phyloP scores from a whole-genome alignment of 2,888 invertebrate species.

The Zygothrica quintamaculata region DNA sequence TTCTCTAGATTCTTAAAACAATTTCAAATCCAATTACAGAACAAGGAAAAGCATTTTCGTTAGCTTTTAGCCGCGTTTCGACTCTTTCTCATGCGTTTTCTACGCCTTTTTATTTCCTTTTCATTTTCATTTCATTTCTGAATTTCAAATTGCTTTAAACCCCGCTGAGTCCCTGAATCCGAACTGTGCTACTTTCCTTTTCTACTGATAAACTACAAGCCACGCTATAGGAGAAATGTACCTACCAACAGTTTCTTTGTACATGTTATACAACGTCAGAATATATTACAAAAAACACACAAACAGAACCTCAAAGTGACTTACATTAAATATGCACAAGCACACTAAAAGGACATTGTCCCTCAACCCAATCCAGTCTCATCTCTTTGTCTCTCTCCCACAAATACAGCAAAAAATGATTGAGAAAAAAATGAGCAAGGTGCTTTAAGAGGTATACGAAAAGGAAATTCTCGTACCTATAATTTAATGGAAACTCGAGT shows the following conservation, averaged over 20 bases:
- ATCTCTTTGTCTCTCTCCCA: slow-evolving; percentile 12
- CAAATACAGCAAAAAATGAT: slow-evolving; percentile 29
- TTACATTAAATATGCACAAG: slow-evolving; percentile 65
- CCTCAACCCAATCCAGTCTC: slow-evolving; percentile 7
- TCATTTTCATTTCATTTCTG: slow-evolving; percentile 60
- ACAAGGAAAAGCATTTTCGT: slow-evolving; percentile 70
- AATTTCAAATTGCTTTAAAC: slow-evolving; percentile 61
- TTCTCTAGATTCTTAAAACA: slow-evolving; percentile 65
- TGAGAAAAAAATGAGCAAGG: slow-evolving; percentile 13
- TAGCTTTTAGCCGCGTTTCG: slow-evolving; percentile 45
- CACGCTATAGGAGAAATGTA: background rate
- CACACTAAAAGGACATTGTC: slow-evolving; percentile 56
- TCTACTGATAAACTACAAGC: slow-evolving; percentile 38
- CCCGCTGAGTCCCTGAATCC: slow-evolving; percentile 41
- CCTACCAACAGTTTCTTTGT: slow-evolving; percentile 16
- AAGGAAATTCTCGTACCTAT: background rate
- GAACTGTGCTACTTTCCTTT: slow-evolving; percentile 51
- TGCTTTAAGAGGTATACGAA: background rate
- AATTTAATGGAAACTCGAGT: background rate
- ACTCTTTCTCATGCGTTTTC: slow-evolving; percentile 19
- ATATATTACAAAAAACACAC: slow-evolving; percentile 30
- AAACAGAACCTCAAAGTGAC: slow-evolving; percentile 62
- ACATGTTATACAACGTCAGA: slow-evolving; percentile 21
- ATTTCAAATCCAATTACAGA: slow-evolving; percentile 77
- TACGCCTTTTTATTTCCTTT: slow-evolving; percentile 25